Conservation (phyloP, 2,113 vertebrate species). For the Eleginops maclovinus region DNA sequence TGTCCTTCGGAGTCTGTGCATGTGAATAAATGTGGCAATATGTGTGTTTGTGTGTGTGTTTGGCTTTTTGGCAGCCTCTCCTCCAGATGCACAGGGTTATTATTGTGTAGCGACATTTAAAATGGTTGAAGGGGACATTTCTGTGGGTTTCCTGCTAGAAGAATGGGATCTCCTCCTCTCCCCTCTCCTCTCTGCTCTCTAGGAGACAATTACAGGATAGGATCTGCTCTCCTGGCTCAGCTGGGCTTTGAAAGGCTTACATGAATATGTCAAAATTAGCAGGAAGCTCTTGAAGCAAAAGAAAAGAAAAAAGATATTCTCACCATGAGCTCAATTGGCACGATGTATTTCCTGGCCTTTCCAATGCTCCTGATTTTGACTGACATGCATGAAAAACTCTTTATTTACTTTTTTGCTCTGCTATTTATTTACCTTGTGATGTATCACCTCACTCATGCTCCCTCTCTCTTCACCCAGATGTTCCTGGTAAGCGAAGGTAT, state of each 20-base stretch:
- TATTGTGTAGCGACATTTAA: conserved; percentile 86
- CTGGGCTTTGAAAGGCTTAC: conserved; percentile 83
- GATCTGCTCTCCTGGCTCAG: conserved; percentile 85
- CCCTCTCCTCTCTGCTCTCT: conserved; percentile 81
- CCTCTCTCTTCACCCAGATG: conserved; percentile 69
- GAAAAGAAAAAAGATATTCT: conserved; percentile 56
- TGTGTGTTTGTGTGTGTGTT: conserved; percentile 34
- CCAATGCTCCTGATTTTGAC: conserved; percentile 53
- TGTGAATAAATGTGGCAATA: conserved; percentile 27
- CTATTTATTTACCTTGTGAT: conserved; percentile 46
- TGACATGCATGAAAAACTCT: conserved; percentile 38
- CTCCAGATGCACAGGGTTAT: conserved; percentile 86
- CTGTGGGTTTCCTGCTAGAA: conserved; percentile 88
- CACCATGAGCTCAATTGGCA: conserved; percentile 67
- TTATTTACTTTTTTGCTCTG: conserved; percentile 23
- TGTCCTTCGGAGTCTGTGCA: conserved; percentile 30
- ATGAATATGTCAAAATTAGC: conserved; percentile 84
- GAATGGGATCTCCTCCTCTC: conserved; percentile 77
- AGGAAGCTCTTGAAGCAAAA: conserved; percentile 80
- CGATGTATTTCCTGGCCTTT: conserved; percentile 63
- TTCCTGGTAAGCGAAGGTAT: conserved; percentile 87
- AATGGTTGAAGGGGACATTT: conserved; percentile 88
- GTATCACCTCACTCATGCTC: conserved; percentile 48
- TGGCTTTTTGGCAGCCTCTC: conserved; percentile 82
- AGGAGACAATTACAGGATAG: conserved; percentile 80